Base-by-base conservation (phyloP, 35 echinoderm and acorn worm genomes). In the Chiridota heheva region DNA sequence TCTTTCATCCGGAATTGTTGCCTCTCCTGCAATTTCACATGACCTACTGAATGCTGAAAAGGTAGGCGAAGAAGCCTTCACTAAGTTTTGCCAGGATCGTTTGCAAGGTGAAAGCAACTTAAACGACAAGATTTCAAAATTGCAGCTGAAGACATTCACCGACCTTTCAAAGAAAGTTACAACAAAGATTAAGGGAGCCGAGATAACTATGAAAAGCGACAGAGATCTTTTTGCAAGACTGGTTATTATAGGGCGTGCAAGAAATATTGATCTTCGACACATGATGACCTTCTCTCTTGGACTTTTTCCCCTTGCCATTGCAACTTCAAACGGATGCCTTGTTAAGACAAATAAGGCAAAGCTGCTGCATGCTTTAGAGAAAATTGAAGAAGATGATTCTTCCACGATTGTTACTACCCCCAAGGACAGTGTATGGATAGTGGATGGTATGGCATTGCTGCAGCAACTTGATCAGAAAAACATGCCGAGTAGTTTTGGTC, bases 301-400 rank as follows among this genome's bases (percentile, higher is more conserved):
- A 7, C 81, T 83, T 46, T 72, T 81, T 8, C 76, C 22, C 48
- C 48, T 53, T 53, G 48, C 48, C 7, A 73, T 81, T 60, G 44
- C 73, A 0, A 86, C 32, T 74, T 5, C 24, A 38, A 67, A 91
- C 46, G 81, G 88, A 51, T 85, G 81, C 58, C 44, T 91, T 28
- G 64, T 91, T 0, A 90, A 90, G 77, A 90, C 80, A 64, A 78
- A 90, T 28, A 90, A 90, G 59, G 87, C 86, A 55, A 70, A 31
- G 30, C 61, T 90, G 29, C 39, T 85, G 12, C 82, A 85, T 41
- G 25, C 25, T 40, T 7, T 86, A 27, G 82, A 86, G 77, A 53
- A 53, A 22, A 53, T 13, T 53, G 48, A 10, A 13, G 48, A 53
- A 22, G 22, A 53, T 27, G 12, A 65, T 13, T 10, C 61, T 10